These are phyloP conservation scores for Tetramorium alpestre DNA, from an alignment of 1,140 invertebrate species.

Conservation along the genomic window DNA sequence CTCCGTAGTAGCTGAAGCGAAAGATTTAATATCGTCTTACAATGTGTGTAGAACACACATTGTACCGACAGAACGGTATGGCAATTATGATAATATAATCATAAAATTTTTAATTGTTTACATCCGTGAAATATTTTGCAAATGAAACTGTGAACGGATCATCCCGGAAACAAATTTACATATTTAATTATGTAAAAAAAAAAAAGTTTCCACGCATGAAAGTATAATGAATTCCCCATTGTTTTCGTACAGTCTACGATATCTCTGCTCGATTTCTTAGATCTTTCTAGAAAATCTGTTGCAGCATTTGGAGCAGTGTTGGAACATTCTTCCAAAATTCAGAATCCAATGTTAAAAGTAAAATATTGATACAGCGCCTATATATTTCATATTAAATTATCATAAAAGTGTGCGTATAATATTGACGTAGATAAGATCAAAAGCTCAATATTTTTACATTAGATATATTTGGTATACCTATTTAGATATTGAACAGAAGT, in stretches of 20 bases:
- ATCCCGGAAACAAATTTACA: background rate
- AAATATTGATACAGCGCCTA: background rate
- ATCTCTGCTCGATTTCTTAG: background rate
- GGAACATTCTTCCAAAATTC: background rate
- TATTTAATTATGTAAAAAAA: background rate
- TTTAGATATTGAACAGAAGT: background rate
- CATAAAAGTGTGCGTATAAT: background rate
- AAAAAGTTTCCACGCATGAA: background rate
- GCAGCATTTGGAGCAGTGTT: too few relatives aligned
- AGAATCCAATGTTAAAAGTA: background rate
- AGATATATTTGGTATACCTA: background rate
- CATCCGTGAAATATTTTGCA: background rate
- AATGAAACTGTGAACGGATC: background rate
- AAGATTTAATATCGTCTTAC: slow-evolving; percentile 36
- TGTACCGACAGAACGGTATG: background rate
- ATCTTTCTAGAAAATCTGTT: background rate
- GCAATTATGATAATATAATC: background rate
- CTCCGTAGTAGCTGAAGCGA: background rate
- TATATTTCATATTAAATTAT: background rate
- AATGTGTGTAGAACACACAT: background rate
- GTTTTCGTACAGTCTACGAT: background rate
- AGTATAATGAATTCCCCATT: background rate
- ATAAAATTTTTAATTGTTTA: background rate
- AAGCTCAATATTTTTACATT: too few relatives aligned
- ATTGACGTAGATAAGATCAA: background rate